A percentile compares a stretch with the other conserved stretches of the same genome.
phyloP scores from a whole-genome alignment of 2,797 vertebrate species.

The Pelodytes ibericus region DNA sequence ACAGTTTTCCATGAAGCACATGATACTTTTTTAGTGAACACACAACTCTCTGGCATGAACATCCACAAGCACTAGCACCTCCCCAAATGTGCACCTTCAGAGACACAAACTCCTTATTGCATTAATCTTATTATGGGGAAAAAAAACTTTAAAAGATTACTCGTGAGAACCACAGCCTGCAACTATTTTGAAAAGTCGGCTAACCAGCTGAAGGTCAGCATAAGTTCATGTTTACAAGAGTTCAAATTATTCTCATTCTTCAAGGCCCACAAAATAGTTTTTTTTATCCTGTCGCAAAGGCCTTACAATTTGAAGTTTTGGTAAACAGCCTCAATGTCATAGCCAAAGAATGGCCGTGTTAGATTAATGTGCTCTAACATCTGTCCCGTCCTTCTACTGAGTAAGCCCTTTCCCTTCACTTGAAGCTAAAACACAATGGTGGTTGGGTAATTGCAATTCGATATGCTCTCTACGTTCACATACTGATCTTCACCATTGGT shows the following conservation, averaged over 20 bases:
- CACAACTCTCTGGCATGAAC: not conserved
- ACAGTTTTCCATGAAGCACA: not conserved
- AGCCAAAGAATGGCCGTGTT: conserved; percentile 23
- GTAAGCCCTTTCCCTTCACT: conserved; percentile 34
- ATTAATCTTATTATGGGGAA: not conserved
- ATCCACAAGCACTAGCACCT: not conserved
- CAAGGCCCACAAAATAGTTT: conserved; percentile 29
- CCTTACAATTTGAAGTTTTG: conserved; percentile 37
- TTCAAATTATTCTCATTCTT: conserved; percentile 41
- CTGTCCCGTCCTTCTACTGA: conserved; percentile 28
- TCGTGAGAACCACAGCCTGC: conserved; percentile 7
- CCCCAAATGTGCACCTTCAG: not conserved
- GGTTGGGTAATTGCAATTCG: conserved; percentile 46
- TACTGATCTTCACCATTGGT: conserved; percentile 11
- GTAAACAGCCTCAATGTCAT: conserved; percentile 47
- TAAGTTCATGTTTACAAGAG: conserved; percentile 49
- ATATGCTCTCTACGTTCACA: conserved; percentile 39
- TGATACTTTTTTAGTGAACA: not conserved
- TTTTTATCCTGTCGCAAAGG: conserved; percentile 20
- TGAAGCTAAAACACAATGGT: conserved; percentile 32
- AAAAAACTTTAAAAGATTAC: conserved; percentile 20
- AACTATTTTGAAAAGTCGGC: conserved; percentile 21
- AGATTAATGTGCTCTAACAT: conserved; percentile 51
- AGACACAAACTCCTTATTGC: conserved; percentile 10
- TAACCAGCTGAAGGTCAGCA: conserved; percentile 38